Conservation (phyloP, 2,888 invertebrate species). For the Toxonevra muliebris region DNA sequence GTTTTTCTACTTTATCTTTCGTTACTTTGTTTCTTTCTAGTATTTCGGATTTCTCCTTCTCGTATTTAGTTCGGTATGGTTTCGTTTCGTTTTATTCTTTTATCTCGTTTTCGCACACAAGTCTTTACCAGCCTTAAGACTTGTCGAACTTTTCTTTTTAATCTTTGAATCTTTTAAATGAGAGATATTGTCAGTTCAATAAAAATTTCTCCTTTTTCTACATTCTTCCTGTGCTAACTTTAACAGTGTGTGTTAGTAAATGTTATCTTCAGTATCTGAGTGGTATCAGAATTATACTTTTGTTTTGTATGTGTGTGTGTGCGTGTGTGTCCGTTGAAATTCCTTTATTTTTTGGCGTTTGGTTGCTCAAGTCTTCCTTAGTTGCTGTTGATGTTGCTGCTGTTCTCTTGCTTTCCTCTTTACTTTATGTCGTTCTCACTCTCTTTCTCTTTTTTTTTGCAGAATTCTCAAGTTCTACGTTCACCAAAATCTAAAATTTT, state of each 20-base stretch:
- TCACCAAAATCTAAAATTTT: conserved; percentile 61
- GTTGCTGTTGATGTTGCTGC: conserved; percentile 26
- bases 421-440: too few relatives aligned
- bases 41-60: conserved; percentile 8
- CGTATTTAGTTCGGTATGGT: background rate
- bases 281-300: conserved; percentile 16
- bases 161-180: background rate
- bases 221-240: background rate
- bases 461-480: conserved; percentile 23
- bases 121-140: conserved; percentile 22
- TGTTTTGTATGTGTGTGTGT: conserved; percentile 23
- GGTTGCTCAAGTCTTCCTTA: conserved; percentile 8
- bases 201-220: background rate
- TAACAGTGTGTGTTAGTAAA: conserved; percentile 6
- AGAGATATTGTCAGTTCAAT: background rate
- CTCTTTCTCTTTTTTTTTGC: conserved; percentile 6
- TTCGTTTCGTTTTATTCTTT: background rate
- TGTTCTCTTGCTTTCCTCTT: conserved; percentile 15
- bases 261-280: background rate
- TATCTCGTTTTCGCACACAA: conserved; percentile 25
- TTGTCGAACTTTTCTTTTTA: conserved; percentile 10
- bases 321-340: conserved; percentile 28
- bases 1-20: conserved; percentile 17
- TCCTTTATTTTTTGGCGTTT: conserved; percentile 27
- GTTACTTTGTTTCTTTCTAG: conserved; percentile 11